Evolutionary conservation across 2,113 vertebrate genomes (phyloP), one percentile per base, ranked within the genome.

Genomic region (Piaya cayana): DNA sequence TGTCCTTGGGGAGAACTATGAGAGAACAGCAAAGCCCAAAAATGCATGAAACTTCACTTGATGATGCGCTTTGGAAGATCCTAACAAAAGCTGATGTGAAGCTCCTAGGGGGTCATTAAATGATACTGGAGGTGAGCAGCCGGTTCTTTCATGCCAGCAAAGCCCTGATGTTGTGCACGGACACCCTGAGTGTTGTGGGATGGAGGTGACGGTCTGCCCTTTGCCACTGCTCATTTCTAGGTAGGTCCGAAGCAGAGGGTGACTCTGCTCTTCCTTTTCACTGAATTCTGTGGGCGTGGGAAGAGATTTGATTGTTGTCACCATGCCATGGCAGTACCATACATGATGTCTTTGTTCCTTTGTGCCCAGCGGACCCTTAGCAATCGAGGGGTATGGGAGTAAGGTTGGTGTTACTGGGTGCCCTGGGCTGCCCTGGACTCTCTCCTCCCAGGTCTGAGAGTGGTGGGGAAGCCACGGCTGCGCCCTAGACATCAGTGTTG

Each of bases 321-420:
- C 50, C 2, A 2, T 26, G 34, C 63, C 2, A 1, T 1, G 3
- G 56, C 47, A 4, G 18, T n/a, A 55, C 68, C 2, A 2, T 6
- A n/a, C 15, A 0, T 1, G 34, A 13, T 30, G 34, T 11, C 63
- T 82, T 62, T 26, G 55, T 55, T 39, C 19, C 29, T 55, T 49
- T 2, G 27, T 8, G 55, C 56, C 5, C 62, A 25, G 45, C 2
- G 1, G n/a, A 45, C 15, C 32, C 70, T 17, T 14, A 6, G 45
- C 19, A 23, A 87, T 59, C 55, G 45, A 89, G 80, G 56, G 36
- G 64, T 5, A 17, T 6, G 9, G 74, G 65, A 62, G 49, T 36
- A 12, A 64, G 29, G 7, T 82, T 77, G 62, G 32, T 50, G 72
- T 30, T 37, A 52, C 56, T 45, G 52, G 65, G 70, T 3, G 6